Percentiles rank a stretch among this genome's conserved stretches.
These are phyloP conservation scores for Hermatobates lingyangjiaoensis DNA, from an alignment of 1,140 invertebrate species.

Conservation along the genomic window DNA sequence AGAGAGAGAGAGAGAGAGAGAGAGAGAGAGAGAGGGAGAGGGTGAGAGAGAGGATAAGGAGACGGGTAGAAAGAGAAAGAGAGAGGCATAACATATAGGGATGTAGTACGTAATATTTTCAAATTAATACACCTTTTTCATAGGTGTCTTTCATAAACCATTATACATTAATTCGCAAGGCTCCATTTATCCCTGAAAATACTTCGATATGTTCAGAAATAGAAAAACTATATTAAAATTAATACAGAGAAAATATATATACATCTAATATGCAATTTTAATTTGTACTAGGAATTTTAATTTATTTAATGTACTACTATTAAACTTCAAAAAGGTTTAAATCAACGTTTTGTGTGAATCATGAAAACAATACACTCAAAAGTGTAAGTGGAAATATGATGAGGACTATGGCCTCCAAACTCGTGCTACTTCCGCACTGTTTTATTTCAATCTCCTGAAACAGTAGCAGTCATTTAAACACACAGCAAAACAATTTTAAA, in stretches of 20 bases:
- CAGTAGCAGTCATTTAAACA: constrained; percentile 11
- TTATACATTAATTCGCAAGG: neutral
- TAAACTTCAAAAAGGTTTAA: neutral
- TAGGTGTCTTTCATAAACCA: neutral
- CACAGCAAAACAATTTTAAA: neutral
- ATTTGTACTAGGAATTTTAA: neutral
- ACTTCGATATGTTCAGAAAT: neutral
- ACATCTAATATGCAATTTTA: neutral
- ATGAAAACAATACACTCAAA: neutral
- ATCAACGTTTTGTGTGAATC: too few relatives aligned
- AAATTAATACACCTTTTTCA: neutral
- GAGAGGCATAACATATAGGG: neutral
- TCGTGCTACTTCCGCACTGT: constrained; percentile 33
- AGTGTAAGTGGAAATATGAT: neutral
- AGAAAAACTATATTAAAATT: neutral
- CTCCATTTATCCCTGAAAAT: neutral
- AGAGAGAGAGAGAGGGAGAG: neutral
- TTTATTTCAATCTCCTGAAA: constrained; percentile 50
- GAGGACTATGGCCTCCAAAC: neutral
- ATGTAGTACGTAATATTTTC: neutral
- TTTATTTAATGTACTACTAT: neutral
- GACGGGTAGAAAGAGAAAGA: neutral
- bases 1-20: constrained; percentile 3
- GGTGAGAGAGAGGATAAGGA: neutral
- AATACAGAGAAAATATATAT: neutral